These are phyloP conservation scores for Brachyptera putata DNA, from an alignment of 2,888 invertebrate species.

Conservation along the genomic window DNA sequence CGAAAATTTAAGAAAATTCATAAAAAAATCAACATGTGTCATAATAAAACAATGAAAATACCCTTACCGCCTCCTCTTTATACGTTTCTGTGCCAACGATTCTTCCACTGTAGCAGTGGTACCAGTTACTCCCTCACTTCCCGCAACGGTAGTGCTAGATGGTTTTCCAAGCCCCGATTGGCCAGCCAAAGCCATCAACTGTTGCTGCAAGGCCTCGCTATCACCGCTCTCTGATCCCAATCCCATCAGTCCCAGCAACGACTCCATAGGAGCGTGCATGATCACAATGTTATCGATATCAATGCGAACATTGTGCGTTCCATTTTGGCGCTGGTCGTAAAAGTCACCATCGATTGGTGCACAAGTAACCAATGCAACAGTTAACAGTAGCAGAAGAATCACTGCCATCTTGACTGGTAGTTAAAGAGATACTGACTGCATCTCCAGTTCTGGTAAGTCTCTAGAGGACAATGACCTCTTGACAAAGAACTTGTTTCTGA, in stretches of 20 bases:
- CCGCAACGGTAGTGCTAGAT: too few relatives aligned
- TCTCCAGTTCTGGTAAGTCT: not conserved
- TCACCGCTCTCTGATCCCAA: not conserved
- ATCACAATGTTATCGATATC: conserved; percentile 13
- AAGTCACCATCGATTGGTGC: not conserved
- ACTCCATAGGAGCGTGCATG: conserved; percentile 3
- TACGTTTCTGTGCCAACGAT: too few relatives aligned
- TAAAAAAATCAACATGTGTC: too few relatives aligned
- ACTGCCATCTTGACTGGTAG: too few relatives aligned
- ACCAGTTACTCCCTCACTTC: too few relatives aligned
- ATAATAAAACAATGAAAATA: too few relatives aligned
- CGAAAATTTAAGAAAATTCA: too few relatives aligned
- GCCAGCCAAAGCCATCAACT: not conserved
- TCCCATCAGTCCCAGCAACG: not conserved
- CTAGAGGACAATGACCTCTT: not conserved
- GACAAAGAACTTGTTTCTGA: conserved; percentile 4
- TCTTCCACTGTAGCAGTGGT: too few relatives aligned
- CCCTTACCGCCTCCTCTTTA: too few relatives aligned
- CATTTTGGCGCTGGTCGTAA: conserved; percentile 14
- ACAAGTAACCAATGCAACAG: not conserved
- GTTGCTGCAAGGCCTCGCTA: not conserved
- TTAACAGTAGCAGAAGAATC: not conserved
- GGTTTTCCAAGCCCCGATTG: too few relatives aligned
- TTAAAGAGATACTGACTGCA: too few relatives aligned
- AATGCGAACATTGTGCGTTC: conserved; percentile 9